phyloP scores from a whole-genome alignment of 2,888 invertebrate species.

The Mycalesis mineus region DNA sequence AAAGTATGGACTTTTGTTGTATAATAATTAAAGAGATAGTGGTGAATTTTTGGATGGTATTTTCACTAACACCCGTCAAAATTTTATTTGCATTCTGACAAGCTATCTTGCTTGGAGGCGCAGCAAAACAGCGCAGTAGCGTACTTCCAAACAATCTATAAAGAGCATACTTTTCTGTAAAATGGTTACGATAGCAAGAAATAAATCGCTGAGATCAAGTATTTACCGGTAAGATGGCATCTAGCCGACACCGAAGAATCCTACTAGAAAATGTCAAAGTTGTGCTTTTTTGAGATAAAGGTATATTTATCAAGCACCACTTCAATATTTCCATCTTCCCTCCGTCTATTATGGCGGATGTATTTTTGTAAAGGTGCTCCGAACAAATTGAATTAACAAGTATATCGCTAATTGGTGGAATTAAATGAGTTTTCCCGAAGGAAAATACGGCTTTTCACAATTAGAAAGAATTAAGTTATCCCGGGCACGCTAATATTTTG shows the following conservation, averaged over 20 bases:
- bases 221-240: no score
- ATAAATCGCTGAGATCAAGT: neutral
- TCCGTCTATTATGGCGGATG: neutral
- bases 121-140: no score
- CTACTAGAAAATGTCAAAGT: no score
- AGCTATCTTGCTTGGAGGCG: no score
- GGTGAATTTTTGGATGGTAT: neutral
- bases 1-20: neutral
- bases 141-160: no score
- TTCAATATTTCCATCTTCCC: neutral
- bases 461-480: conserved; percentile 6
- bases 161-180: no score
- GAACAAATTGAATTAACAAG: conserved; percentile 21
- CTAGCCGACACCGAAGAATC: no score
- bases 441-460: conserved; percentile 6
- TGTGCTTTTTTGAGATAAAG: no score
- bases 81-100: no score
- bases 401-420: conserved; percentile 25
- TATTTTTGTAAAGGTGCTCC: conserved; percentile 21
- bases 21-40: neutral
- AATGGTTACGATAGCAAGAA: no score
- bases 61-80: no score
- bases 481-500: conserved; percentile 1
- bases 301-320: neutral
- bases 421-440: conserved; percentile 13